A percentile compares a stretch with the other conserved stretches of the same genome.
Conservation (phyloP, 1,140 invertebrate genomes). For the Streblospio benedicti region DNA sequence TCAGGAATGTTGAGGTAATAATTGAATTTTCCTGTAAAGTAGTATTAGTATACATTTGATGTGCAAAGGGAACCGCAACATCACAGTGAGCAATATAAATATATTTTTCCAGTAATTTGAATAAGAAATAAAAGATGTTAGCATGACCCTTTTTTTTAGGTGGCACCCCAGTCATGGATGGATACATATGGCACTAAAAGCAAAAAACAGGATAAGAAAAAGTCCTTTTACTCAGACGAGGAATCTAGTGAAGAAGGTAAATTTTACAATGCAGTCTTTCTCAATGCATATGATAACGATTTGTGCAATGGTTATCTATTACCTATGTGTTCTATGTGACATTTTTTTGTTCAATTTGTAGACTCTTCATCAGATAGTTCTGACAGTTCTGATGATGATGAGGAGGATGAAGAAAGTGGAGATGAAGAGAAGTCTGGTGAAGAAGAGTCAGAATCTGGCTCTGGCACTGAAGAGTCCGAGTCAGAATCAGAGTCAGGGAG, state of each 20-base stretch:
- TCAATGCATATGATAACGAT: too few relatives aligned
- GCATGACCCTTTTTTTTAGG: background rate
- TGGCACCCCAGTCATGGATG: conserved; percentile 27
- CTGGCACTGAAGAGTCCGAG: conserved; percentile 9
- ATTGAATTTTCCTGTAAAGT: too few relatives aligned
- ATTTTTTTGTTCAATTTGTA: too few relatives aligned
- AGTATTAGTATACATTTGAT: background rate
- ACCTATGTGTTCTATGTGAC: too few relatives aligned
- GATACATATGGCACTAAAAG: conserved; percentile 25
- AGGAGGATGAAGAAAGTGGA: conserved; percentile 19
- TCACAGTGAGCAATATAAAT: too few relatives aligned
- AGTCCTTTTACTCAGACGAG: conserved; percentile 52
- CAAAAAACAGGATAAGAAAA: conserved; percentile 46
- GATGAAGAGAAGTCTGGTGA: conserved; percentile 23
- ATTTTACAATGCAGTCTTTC: too few relatives aligned
- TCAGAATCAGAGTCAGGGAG: conserved; percentile 3
- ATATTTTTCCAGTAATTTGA: too few relatives aligned
- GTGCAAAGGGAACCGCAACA: background rate
- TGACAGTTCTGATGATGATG: conserved; percentile 14
- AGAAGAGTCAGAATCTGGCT: conserved; percentile 19
- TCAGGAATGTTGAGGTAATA: conserved; percentile 63
- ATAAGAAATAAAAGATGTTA: background rate
- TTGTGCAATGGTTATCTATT: too few relatives aligned
- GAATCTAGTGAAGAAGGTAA: conserved; percentile 35
- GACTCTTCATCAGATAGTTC: too few relatives aligned